Conservation (phyloP, 2,113 vertebrate species). For the Siniperca chuatsi region DNA sequence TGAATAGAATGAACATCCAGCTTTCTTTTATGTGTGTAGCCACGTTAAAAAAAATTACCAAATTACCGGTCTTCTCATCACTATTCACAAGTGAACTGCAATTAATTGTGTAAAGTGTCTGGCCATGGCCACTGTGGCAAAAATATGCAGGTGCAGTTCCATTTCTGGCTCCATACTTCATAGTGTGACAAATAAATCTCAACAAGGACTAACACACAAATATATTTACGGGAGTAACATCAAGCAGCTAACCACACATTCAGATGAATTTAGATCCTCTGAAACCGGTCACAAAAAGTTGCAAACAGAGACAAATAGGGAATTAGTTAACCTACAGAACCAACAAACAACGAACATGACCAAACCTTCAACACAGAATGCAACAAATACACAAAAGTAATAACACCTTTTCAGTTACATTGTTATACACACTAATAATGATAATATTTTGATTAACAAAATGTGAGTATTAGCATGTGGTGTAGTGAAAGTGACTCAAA, state of each 20-base stretch:
- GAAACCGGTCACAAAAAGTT: background rate
- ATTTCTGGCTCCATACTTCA: background rate
- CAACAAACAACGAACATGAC: background rate
- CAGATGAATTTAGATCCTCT: background rate
- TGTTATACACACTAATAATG: background rate
- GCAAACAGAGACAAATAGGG: background rate
- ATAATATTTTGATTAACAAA: background rate
- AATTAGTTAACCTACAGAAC: background rate
- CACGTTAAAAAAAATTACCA: no score
- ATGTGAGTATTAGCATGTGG: background rate
- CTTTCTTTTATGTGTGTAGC: background rate
- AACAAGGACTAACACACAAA: background rate
- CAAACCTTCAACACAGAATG: background rate
- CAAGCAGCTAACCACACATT: conserved; percentile 19
- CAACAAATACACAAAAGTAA: background rate
- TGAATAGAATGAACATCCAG: background rate
- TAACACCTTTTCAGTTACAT: background rate
- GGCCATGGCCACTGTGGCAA: background rate
- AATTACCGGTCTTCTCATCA: no score
- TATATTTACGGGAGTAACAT: background rate
- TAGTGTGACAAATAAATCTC: conserved; percentile 10
- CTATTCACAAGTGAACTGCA: background rate
- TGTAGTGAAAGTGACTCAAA: conserved; percentile 13
- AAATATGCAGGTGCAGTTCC: background rate
- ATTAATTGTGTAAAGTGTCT: background rate